These are phyloP conservation scores for Bubo blakistoni DNA, from an alignment of 2,113 vertebrate species.

Conservation along the genomic window DNA sequence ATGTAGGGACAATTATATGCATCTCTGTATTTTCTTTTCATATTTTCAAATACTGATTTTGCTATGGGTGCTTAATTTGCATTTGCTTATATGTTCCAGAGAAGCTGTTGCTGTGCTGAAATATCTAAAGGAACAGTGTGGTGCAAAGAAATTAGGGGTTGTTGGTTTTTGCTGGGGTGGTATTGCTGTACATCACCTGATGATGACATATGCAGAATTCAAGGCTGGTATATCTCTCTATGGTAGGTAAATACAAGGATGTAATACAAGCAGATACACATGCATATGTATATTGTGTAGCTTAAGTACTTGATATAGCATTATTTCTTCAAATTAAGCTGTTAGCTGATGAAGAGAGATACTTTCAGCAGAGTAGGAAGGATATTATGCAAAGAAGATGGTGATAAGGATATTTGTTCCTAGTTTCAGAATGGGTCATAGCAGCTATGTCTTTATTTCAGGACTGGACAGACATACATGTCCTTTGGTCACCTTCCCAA, in stretches of 20 bases:
- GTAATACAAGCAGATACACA: not conserved
- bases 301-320: not conserved
- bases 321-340: not conserved
- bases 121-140: constrained; percentile 75
- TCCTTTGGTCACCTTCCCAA: not conserved
- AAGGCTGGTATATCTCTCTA: constrained; percentile 78
- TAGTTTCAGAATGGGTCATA: not conserved
- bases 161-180: constrained; percentile 84
- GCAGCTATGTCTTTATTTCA: not conserved
- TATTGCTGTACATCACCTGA: constrained; percentile 72
- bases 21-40: not conserved
- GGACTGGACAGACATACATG: not conserved
- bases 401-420: not conserved
- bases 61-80: not conserved
- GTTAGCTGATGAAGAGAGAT: not conserved
- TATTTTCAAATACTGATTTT: not conserved
- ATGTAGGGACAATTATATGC: not conserved
- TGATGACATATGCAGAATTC: constrained; percentile 71
- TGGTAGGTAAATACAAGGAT: constrained; percentile 43
- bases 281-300: not conserved
- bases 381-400: not conserved
- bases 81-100: constrained; percentile 52
- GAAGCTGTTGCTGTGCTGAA: constrained; percentile 74
- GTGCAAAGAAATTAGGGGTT: constrained; percentile 61
- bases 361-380: not conserved